Conservation (phyloP, 2,113 vertebrate genomes). For the Coryphaenoides rupestris region DNA sequence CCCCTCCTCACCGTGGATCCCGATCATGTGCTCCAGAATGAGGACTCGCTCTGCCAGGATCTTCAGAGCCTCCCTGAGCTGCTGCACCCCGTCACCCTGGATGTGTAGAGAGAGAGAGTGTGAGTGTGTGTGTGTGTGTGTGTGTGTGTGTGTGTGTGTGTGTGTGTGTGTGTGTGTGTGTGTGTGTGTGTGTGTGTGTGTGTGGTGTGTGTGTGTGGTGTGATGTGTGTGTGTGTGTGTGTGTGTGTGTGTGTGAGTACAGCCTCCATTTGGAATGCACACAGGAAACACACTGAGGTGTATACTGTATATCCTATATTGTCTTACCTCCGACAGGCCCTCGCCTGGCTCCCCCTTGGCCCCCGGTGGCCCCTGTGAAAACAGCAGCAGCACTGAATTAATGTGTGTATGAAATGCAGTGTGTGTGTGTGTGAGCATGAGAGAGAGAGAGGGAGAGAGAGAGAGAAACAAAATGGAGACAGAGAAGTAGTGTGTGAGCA, state of each 20-base stretch:
- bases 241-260: neutral
- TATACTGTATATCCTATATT: neutral
- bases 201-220: neutral
- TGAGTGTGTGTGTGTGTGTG: no score
- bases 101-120: constrained; percentile 8
- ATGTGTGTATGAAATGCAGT: neutral
- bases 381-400: constrained; percentile 27
- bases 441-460: neutral
- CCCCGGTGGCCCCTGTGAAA: constrained; percentile 78
- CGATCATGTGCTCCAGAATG: constrained; percentile 97
- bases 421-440: neutral
- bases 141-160: no score
- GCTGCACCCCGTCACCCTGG: constrained; percentile 87
- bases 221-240: no score
- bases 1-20: constrained; percentile 83
- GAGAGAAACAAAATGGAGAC: no score
- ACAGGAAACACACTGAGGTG: no score
- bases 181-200: neutral
- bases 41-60: constrained; percentile 94
- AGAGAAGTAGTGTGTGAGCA: no score
- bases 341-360: constrained; percentile 81
- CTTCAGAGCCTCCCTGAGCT: constrained; percentile 95
- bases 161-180: no score
- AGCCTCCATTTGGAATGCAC: no score
- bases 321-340: constrained; percentile 40